A percentile compares a stretch with the other conserved stretches of the same genome.
phyloP scores from a whole-genome alignment of 2,113 vertebrate species.

The Tursiops truncatus region DNA sequence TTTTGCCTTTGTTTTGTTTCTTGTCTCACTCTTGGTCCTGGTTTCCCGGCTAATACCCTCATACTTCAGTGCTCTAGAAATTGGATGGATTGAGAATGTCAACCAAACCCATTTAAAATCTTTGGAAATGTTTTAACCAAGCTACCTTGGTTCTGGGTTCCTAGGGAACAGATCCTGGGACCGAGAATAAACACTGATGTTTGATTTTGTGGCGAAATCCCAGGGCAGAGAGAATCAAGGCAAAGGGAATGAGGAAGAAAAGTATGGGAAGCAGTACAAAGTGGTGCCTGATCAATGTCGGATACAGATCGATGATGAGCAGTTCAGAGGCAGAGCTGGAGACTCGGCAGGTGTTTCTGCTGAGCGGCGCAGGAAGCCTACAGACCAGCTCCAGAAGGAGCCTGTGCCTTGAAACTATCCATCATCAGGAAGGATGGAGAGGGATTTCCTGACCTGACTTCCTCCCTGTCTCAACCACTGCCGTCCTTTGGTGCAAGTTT shows the following conservation, averaged over 20 bases:
- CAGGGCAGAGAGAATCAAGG: not conserved
- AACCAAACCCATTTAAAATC: not conserved
- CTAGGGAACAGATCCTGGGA: not conserved
- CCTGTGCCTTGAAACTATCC: not conserved
- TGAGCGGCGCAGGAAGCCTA: not conserved
- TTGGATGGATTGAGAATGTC: not conserved
- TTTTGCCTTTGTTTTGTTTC: not conserved
- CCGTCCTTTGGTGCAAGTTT: not conserved
- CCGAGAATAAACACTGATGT: not conserved
- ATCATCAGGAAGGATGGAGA: not conserved
- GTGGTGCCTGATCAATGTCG: accelerated
- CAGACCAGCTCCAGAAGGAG: not conserved
- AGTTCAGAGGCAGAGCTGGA: not conserved
- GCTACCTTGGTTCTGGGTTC: not conserved
- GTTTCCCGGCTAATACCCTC: not conserved
- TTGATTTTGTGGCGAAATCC: not conserved
- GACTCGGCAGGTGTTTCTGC: not conserved
- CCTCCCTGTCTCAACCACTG: not conserved
- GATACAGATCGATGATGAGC: accelerated
- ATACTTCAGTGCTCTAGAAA: not conserved
- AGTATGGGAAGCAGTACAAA: not conserved
- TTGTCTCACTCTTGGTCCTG: not conserved
- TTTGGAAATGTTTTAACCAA: not conserved
- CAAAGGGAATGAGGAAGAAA: not conserved
- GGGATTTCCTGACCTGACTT: not conserved